Evolutionary conservation across 2,888 invertebrate genomes (phyloP).

Genomic region (Sthenelais limicola): DNA sequence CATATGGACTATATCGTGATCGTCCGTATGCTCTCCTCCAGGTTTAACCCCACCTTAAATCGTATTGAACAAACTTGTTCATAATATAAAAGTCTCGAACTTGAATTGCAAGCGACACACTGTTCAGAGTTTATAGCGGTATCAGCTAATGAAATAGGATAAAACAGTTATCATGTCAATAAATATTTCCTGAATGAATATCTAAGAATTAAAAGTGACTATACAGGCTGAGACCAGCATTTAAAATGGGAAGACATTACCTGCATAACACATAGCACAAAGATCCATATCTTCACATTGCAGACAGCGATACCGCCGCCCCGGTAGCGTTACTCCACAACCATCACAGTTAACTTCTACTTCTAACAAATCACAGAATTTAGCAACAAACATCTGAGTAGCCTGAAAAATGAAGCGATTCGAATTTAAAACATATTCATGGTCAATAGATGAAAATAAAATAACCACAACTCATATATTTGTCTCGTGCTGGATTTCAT

Average conservation of each 20-base stretch:
- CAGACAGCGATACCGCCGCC: slow-evolving; percentile 68
- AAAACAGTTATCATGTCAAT: not conserved
- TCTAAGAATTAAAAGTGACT: not conserved
- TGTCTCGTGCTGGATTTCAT: too few species aligned
- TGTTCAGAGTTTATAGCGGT: too few species aligned
- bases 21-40: slow-evolving; percentile 63
- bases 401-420: slow-evolving; percentile 60
- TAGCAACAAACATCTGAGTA: slow-evolving; percentile 69
- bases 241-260: slow-evolving; percentile 31
- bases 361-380: slow-evolving; percentile 69
- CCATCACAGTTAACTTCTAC: slow-evolving; percentile 71
- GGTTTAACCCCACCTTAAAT: slow-evolving; percentile 65
- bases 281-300: slow-evolving; percentile 71
- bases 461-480: too few species aligned
- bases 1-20: slow-evolving; percentile 69
- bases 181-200: not conserved
- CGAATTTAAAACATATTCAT: too few species aligned
- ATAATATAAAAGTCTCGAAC: too few species aligned
- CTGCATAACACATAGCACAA: slow-evolving; percentile 69
- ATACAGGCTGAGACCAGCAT: not conserved
- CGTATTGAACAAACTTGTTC: not conserved
- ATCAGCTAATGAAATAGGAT: too few species aligned
- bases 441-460: too few species aligned
- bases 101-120: too few species aligned
- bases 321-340: slow-evolving; percentile 67